Base-by-base conservation (phyloP, 2,797 vertebrate genomes). In the Myotis planiceps region DNA sequence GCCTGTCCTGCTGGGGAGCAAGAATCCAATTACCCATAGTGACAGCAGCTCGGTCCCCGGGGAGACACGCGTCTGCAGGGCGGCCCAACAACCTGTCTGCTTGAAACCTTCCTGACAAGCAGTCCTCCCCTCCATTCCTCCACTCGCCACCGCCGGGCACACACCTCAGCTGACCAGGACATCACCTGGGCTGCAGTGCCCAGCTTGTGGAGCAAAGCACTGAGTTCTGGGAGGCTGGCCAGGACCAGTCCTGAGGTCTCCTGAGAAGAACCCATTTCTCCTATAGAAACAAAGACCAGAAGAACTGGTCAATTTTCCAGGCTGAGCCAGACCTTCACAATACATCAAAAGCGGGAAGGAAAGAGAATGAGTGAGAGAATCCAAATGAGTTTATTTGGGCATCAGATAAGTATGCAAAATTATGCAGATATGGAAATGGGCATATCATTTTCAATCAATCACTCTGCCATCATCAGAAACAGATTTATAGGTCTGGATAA, bases 351-450 rank as follows among this genome's bases (percentile, higher is more conserved):
- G 79, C 80, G 79, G 87, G 66, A 92, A 63, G 71, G 49, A 94
- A 88, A 86, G 66, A 65, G 47, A 92, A 55, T 39, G 86, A 97
- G 75, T 8, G 47, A 94, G 92, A 86, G 76, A 95, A 79, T 96
- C 75, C 68, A 95, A 97, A 97, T 93, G 78, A 96, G 88, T 94
- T 96, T 76, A 96, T 89, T 79, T 96, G 88, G 66, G 58, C 84
- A 92, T 92, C 92, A 88, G 95, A 80, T 96, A 92, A 97, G 95
- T 90, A 97, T 95, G 95, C 93, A 97, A 96, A 97, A 88, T 96
- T 93, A 97, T 96, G 94, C 82, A 89, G 75, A 97, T 95, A 55
- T 74, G 75, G 66, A 96, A 97, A 92, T 78, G 53, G 60, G 49
- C 74, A 37, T 51, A 91, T 93, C 63, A 90, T 96, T 96, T 96